These are phyloP conservation scores for Leptatherina wallacei DNA, from an alignment of 2,797 vertebrate genomes.

Conservation along the genomic window DNA sequence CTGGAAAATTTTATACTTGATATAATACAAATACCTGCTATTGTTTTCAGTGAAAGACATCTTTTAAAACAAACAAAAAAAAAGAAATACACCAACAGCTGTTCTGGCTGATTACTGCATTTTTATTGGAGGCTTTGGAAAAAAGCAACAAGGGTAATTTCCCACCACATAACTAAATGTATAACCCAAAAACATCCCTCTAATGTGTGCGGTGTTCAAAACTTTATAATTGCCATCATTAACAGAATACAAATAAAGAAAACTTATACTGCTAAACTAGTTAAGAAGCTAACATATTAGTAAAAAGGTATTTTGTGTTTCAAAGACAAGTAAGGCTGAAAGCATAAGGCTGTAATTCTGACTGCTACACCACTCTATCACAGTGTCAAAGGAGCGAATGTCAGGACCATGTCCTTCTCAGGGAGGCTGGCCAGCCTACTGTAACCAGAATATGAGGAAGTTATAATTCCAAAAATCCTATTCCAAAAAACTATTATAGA, in stretches of 20 bases:
- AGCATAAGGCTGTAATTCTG: slow-evolving; percentile 76
- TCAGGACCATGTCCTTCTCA: slow-evolving; percentile 37
- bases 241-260: slow-evolving; percentile 48
- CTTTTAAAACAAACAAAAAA: neutral
- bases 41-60: neutral
- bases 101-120: slow-evolving; percentile 66
- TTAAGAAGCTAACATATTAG: slow-evolving; percentile 52
- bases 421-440: slow-evolving; percentile 16
- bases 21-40: neutral
- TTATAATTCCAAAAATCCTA: slow-evolving; percentile 3
- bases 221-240: slow-evolving; percentile 18
- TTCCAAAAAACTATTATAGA: slow-evolving; percentile 5
- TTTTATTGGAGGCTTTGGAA: slow-evolving; percentile 80
- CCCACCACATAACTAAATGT: slow-evolving; percentile 49
- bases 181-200: slow-evolving; percentile 43
- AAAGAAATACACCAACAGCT: slow-evolving; percentile 25
- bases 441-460: slow-evolving; percentile 20
- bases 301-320: slow-evolving; percentile 52
- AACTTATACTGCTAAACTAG: slow-evolving; percentile 46
- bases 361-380: slow-evolving; percentile 69
- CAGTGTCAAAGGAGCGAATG: slow-evolving; percentile 68
- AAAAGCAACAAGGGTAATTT: slow-evolving; percentile 59
- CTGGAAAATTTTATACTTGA: neutral
- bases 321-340: slow-evolving; percentile 71
- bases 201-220: slow-evolving; percentile 38